These are phyloP conservation scores for Eretmocerus hayati DNA, from an alignment of 2,888 invertebrate species.

Conservation along the genomic window DNA sequence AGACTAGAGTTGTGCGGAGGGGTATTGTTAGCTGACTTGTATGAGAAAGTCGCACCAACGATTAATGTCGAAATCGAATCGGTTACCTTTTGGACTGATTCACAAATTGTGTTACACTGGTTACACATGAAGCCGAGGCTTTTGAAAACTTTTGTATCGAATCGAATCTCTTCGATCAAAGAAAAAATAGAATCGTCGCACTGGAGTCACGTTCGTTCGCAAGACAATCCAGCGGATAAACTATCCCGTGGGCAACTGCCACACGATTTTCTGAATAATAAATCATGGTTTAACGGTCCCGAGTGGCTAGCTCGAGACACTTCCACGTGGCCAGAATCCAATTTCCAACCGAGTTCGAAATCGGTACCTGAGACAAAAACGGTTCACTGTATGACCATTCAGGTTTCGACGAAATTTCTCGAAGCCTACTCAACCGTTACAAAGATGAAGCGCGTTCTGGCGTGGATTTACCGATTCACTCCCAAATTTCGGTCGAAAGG, in stretches of 20 bases:
- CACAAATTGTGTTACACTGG: slow-evolving; percentile 27
- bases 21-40: slow-evolving; percentile 21
- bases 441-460: too few species aligned
- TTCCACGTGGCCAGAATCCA: slow-evolving; percentile 5
- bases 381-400: too few species aligned
- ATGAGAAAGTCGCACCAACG: slow-evolving; percentile 6
- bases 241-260: slow-evolving; percentile 23
- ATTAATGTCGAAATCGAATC: slow-evolving; percentile 7
- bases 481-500: too few species aligned
- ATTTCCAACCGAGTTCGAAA: background rate
- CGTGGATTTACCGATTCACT: too few species aligned
- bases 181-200: slow-evolving; percentile 1
- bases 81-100: slow-evolving; percentile 26
- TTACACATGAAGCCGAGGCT: slow-evolving; percentile 16
- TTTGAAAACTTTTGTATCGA: slow-evolving; percentile 27
- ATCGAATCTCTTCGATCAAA: slow-evolving; percentile 23
- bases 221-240: slow-evolving; percentile 24
- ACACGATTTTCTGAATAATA: slow-evolving; percentile 5
- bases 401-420: too few species aligned
- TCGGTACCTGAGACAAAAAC: too few species aligned
- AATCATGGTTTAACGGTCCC: slow-evolving; percentile 16
- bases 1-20: slow-evolving; percentile 29
- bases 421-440: too few species aligned
- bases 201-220: slow-evolving; percentile 22
- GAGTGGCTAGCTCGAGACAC: too few species aligned